These are phyloP conservation scores for Helicolenus hilgendorfi DNA, from an alignment of 2,797 vertebrate species.

Conservation along the genomic window DNA sequence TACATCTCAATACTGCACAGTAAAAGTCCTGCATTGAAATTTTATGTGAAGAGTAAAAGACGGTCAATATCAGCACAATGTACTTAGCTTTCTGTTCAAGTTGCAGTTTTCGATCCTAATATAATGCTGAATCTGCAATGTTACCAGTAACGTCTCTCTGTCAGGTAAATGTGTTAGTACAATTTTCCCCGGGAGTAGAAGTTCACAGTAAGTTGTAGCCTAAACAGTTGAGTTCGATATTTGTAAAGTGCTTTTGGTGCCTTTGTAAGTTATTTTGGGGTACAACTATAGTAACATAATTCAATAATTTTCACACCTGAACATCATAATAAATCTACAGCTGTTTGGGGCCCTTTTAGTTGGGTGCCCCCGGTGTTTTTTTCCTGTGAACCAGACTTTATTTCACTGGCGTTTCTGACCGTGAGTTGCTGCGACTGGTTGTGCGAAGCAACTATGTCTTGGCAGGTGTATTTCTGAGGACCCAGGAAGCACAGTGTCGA, in stretches of 20 bases:
- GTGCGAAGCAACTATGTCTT: background rate
- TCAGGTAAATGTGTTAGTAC: background rate
- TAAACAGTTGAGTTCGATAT: rapidly evolving
- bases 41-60: too few relatives aligned
- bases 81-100: too few relatives aligned
- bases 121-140: too few relatives aligned
- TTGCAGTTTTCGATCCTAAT: too few relatives aligned
- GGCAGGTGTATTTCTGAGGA: background rate
- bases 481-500: background rate
- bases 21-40: too few relatives aligned
- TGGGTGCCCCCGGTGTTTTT: background rate
- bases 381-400: background rate
- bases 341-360: background rate
- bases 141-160: background rate
- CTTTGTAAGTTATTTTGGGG: background rate
- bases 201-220: background rate
- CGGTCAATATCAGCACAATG: too few relatives aligned
- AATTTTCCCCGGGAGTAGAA: background rate
- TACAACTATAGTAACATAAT: background rate
- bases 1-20: too few relatives aligned
- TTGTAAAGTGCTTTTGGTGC: background rate
- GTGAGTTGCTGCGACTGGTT: background rate
- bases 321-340: background rate
- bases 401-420: background rate
- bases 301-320: background rate